phyloP scores from a whole-genome alignment of 2,888 invertebrate genomes.

The Heliconius aoede region DNA sequence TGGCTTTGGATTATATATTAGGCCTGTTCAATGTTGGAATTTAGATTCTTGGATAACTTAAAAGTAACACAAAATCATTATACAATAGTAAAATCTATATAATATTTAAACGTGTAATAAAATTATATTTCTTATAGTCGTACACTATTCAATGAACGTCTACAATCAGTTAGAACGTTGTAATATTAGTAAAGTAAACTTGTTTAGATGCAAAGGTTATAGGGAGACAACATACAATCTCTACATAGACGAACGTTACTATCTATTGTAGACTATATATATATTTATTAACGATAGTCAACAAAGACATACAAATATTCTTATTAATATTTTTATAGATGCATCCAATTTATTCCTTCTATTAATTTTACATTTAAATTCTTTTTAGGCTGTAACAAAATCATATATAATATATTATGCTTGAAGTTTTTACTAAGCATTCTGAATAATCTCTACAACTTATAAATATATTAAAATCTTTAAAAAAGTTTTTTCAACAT shows the following conservation, averaged over 20 bases:
- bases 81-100: too few species aligned
- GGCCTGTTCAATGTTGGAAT: constrained; percentile 50
- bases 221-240: constrained; percentile 41
- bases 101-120: too few species aligned
- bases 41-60: constrained; percentile 45
- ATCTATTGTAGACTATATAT: constrained; percentile 11
- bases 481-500: background rate
- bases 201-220: constrained; percentile 44
- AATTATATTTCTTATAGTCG: background rate
- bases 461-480: background rate
- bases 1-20: constrained; percentile 44
- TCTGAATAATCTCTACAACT: background rate
- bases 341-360: background rate
- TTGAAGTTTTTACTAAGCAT: background rate
- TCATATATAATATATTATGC: background rate
- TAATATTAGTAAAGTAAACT: constrained; percentile 42
- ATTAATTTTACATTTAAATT: too few species aligned
- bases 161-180: constrained; percentile 10
- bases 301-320: constrained; percentile 14
- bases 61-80: constrained; percentile 36
- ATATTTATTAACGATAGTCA: background rate
- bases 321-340: background rate
- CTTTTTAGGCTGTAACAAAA: background rate
- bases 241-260: constrained; percentile 5
- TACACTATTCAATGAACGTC: background rate